A percentile compares a stretch with the other conserved stretches of the same genome.
phyloP scores from a whole-genome alignment of 2,888 invertebrate species.

The Dicyrtoma fusca region DNA sequence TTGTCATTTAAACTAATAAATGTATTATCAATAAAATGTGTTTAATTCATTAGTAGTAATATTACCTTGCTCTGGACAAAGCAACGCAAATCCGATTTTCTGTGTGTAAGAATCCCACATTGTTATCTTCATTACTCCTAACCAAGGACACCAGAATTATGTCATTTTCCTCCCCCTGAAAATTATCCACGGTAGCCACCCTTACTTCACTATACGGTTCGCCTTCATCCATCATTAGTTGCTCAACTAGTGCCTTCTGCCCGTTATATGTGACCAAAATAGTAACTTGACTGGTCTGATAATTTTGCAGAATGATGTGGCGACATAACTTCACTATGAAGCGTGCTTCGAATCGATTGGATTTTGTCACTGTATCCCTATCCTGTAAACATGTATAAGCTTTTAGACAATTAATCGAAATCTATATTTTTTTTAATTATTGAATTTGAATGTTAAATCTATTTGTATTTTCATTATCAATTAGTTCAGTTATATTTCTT shows the following conservation, averaged over 20 bases:
- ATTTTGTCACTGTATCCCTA: conserved; percentile 66
- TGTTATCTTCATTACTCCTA: conserved; percentile 70
- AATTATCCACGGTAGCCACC: conserved; percentile 75
- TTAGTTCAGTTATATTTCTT: too few relatives aligned
- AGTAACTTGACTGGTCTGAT: conserved; percentile 68
- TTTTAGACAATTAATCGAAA: neutral
- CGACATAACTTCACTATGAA: conserved; percentile 68
- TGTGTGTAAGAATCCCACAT: conserved; percentile 72
- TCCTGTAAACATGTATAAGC: too few relatives aligned
- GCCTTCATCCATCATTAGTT: conserved; percentile 1
- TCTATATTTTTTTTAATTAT: neutral
- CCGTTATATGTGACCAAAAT: conserved; percentile 74
- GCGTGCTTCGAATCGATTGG: conserved; percentile 68
- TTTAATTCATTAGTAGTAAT: too few relatives aligned
- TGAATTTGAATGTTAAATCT: too few relatives aligned
- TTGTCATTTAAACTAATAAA: too few relatives aligned
- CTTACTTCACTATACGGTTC: conserved; percentile 63
- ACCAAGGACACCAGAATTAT: conserved; percentile 79
- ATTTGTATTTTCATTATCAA: neutral
- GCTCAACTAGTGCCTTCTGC: conserved; percentile 67
- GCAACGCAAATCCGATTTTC: conserved; percentile 78
- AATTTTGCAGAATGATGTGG: conserved; percentile 67
- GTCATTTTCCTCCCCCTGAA: conserved; percentile 78
- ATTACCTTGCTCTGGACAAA: conserved; percentile 68
- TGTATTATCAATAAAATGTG: too few relatives aligned